Conservation (phyloP, 2,113 vertebrate genomes). For the human region GRCh38 chr4:12468501-12469000, state of each 20-base stretch:
- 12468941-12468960: constrained; percentile 52
- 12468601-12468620: background rate
- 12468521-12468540: background rate
- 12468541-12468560: background rate
- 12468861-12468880: background rate
- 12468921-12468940: constrained; percentile 39
- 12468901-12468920: background rate
- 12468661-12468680: background rate
- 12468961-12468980: constrained; percentile 25
- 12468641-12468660: background rate
- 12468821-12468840: background rate
- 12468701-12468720: background rate
- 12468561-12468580: background rate
- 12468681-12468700: background rate
- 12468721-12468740: background rate
- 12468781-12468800: background rate
- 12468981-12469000: constrained; percentile 36
- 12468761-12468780: background rate
- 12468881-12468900: background rate
- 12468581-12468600: background rate
- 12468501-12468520: background rate
- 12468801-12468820: background rate
- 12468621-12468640: background rate
- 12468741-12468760: background rate
- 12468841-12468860: constrained; percentile 34